Conservation (phyloP, 2,888 invertebrate species). For the Acanthoscelides obtectus region DNA sequence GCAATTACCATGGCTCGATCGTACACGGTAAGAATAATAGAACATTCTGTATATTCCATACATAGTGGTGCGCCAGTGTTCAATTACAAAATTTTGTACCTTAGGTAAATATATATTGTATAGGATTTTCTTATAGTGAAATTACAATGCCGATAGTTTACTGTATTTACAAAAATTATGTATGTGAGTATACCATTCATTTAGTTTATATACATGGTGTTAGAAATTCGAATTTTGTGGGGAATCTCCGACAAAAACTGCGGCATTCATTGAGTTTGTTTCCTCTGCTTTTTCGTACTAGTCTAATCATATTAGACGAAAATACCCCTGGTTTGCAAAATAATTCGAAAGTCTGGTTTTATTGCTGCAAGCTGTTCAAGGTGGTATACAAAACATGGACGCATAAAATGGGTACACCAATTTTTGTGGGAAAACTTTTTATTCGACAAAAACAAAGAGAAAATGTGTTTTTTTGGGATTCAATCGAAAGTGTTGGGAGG, state of each 20-base stretch:
- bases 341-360: too few relatives aligned
- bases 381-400: too few relatives aligned
- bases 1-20: not conserved
- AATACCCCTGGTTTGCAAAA: too few relatives aligned
- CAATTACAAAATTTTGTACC: not conserved
- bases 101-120: not conserved
- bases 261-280: too few relatives aligned
- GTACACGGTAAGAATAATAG: not conserved
- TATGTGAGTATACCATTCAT: not conserved
- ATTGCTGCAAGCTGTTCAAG: too few relatives aligned
- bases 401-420: too few relatives aligned
- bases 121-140: not conserved
- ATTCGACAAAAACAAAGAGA: too few relatives aligned
- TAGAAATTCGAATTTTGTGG: not conserved
- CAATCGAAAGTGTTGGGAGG: too few relatives aligned
- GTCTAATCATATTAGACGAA: too few relatives aligned
- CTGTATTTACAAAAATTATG: not conserved
- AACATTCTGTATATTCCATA: not conserved
- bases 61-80: not conserved
- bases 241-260: not conserved
- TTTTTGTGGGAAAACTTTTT: too few relatives aligned
- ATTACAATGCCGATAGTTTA: not conserved
- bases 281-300: too few relatives aligned
- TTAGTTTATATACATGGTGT: not conserved
- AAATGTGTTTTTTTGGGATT: too few relatives aligned